Conservation (phyloP, 1,140 invertebrate species). For the Procambarus virginalis region DNA sequence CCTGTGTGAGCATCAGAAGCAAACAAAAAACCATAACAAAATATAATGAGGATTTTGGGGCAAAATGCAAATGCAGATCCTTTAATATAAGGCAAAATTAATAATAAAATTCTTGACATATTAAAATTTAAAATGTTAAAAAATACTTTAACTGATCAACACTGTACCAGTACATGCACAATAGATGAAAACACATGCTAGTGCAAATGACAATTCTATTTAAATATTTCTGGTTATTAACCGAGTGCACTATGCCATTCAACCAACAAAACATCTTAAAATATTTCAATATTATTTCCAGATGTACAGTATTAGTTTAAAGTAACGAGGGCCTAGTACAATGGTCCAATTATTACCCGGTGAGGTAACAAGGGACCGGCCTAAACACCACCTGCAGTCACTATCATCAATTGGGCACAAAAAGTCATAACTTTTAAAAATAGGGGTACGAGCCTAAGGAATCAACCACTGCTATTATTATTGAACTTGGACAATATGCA, state of each 20-base stretch:
- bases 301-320: no score
- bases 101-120: background rate
- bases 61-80: background rate
- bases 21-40: constrained; percentile 4
- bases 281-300: no score
- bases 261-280: no score
- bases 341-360: no score
- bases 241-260: background rate
- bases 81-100: background rate
- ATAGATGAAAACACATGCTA: background rate
- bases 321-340: no score
- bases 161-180: background rate
- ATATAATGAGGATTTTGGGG: background rate
- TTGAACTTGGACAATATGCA: no score
- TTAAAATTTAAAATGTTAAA: background rate
- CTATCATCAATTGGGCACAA: no score
- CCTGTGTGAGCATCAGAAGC: constrained; percentile 31
- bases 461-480: no score
- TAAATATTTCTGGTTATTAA: background rate
- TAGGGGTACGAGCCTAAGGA: no score
- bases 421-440: no score
- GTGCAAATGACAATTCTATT: background rate
- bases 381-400: no score
- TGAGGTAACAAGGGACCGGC: no score
- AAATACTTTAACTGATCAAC: background rate